Base-by-base conservation (phyloP, 2,888 invertebrate species). In the Temnothorax unifasciatus region DNA sequence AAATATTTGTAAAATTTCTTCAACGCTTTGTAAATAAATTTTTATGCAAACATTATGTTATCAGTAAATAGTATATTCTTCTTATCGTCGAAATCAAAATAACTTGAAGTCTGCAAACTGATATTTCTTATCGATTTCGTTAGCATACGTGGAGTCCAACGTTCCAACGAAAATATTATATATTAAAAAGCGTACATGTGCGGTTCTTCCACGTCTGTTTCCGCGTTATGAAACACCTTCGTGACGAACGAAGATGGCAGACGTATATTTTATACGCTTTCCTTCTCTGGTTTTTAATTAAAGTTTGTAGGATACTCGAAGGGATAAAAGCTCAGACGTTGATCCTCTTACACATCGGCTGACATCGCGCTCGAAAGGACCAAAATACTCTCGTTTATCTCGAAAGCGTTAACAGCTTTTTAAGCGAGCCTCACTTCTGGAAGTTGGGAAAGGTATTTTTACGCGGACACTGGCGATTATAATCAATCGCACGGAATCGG, bases 271-370 rank as follows among this genome's bases (percentile, higher is more conserved):
- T 66, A 74, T 66, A 77, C 63, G 73, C 61, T 75, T 77, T 76
- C 82, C 82, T 83, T 57, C 64, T 81, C 79, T 81, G 73, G 82
- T 89, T 89, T 89, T 89, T 89, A 87, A 89, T 89, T 89, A 89
- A 89, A 89, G 75, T 83, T 87, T 63, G 68, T 79, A 81, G 76
- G 61, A 82, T 69, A 87, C 87, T 85, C 77, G 84, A 83, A 86
- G 81, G 87, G 87, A 87, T 81, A 82, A 87, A 89, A 84, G 83
- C 64, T 83, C 71, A 75, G 57, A 84, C 69, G 64, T 73, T 73
- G 64, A 79, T 66, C 83, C 85, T 85, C 83, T 87, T 85, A 87
- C 85, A 87, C 85, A 82, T 71, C 79, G 79, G 59, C 57, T 79
- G 57, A 66, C 86, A 83, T 84, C 44, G 83, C 71, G 57, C 83